Evolutionary conservation across 53 echinoderm and acorn worm species (phyloP), one percentile per base, ranked within the genome.

Genomic region (Zoroaster sp.): DNA sequence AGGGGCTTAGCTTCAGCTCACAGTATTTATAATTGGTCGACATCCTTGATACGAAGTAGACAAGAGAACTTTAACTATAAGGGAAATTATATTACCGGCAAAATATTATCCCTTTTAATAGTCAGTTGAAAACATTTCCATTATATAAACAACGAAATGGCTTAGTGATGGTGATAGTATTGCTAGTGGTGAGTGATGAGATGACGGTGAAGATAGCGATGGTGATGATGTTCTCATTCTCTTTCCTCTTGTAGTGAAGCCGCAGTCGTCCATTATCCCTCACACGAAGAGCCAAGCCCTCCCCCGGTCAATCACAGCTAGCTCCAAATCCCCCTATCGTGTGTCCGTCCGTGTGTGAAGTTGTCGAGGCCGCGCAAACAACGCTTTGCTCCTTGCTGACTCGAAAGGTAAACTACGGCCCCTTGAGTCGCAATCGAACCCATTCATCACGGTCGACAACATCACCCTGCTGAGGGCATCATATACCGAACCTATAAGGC

Each of bases 11-110:
- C 76, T 23, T 33, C 44, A 18, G 34, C 76, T 76, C 33, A 76
- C 51, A 76, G 52, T 14, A 47, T 46, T 76, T 32, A 46, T 46
- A 76, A 33, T 76, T 30, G 31, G 13, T 76, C 14, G 34, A 35
- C 51, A 76, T 76, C 76, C 76, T 76, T 51, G 49, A 5, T 76
- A 31, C 14, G 32, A 76, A 76, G 45, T 49, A 32, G 76, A 76
- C 47, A 76, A 76, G 0, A 46, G 47, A 32, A 49, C 45, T 17
- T 76, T 76, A 76, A 25, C 25, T 9, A n/a, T n/a, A 59, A 25
- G 10, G 63, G 25, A 59, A 59, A 59, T 59, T 21, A 25, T 28
- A 59, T 59, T 59, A 59, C 63, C 63, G 63, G 63, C 28, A 21
- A 59, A 59, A 25, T 59, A 59, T 25, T 59, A 59, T 59, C 63